Base-by-base conservation (phyloP, 37 sponge, comb jelly and placozoan species). In the Ianthella basta region DNA sequence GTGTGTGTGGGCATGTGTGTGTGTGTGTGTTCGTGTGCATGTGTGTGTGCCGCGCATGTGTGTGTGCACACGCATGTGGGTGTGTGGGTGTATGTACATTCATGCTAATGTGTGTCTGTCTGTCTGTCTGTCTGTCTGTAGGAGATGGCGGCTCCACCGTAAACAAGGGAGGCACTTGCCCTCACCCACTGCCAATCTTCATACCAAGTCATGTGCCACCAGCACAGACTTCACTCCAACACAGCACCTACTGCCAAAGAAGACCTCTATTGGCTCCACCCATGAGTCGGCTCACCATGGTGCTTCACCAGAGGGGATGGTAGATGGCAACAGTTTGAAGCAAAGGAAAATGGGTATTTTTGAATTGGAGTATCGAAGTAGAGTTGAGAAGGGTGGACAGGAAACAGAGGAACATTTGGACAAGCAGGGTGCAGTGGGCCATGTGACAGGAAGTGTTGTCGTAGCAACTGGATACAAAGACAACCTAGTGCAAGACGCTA, bases 21-120 rank as follows among this genome's bases (percentile, higher is more conserved):
- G 66, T 64, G 66, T 64, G 66, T 64, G 50, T 78, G 55, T 78
- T 27, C 23, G 55, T 50, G 79, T 24, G 50, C 39, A 27, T 50
- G 54, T 50, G 50, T 39, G 29, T 41, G 79, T 78, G 79, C 25
- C n/a, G n/a, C n/a, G n/a, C n/a, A n/a, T n/a, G n/a, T n/a, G n/a
- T n/a, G n/a, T n/a, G n/a, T n/a, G n/a, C n/a, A n/a, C n/a, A 27
- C 44, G 79, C 25, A 55, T 78, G 79, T 78, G 79, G 38, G 55
- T 78, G 79, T 78, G 55, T 78, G 79, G 38, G 55, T 39, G 54
- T 78, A 27, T 78, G 55, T 78, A 55, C 21, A 24, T 78, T 18
- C 21, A 24, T 78, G 55, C 39, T 3, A 27, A 35, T 69, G 70
- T 69, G 70, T 69, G 70, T 69, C 33, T 69, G 70, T 30, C 35